Conservation (phyloP, 2,797 vertebrate species). For the Anniella stebbinsi region DNA sequence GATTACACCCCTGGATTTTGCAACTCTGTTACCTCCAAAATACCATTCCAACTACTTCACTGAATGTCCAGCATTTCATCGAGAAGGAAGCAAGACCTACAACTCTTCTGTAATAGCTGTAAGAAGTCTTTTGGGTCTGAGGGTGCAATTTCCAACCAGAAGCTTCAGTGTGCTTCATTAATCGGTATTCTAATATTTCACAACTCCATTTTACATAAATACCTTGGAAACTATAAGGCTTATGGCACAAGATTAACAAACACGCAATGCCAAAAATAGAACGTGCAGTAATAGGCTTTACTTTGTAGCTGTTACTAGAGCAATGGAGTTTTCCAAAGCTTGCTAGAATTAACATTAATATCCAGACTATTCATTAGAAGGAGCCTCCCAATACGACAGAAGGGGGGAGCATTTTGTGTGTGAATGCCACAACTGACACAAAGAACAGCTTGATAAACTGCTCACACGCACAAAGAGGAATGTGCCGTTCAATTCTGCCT, state of each 20-base stretch:
- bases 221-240: slow-evolving; percentile 74
- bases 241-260: slow-evolving; percentile 80
- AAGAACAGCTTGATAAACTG: neutral
- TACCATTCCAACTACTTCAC: neutral
- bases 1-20: neutral
- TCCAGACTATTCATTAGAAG: slow-evolving; percentile 3
- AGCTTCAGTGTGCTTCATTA: slow-evolving; percentile 1
- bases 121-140: neutral
- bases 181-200: neutral
- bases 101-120: neutral
- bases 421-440: neutral
- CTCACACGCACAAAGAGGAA: neutral
- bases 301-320: slow-evolving; percentile 53
- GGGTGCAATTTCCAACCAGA: neutral
- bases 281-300: slow-evolving; percentile 83
- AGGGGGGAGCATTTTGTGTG: neutral
- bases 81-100: slow-evolving; percentile 3
- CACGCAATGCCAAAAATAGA: slow-evolving; percentile 80
- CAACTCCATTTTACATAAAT: slow-evolving; percentile 54
- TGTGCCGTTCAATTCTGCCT: neutral
- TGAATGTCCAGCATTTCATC: neutral
- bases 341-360: slow-evolving; percentile 22
- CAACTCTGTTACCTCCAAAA: neutral
- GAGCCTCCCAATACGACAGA: slow-evolving; percentile 2
- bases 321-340: slow-evolving; percentile 29